Conservation (phyloP, 2,113 vertebrate species). For the Thamnophis sirtalis region DNA sequence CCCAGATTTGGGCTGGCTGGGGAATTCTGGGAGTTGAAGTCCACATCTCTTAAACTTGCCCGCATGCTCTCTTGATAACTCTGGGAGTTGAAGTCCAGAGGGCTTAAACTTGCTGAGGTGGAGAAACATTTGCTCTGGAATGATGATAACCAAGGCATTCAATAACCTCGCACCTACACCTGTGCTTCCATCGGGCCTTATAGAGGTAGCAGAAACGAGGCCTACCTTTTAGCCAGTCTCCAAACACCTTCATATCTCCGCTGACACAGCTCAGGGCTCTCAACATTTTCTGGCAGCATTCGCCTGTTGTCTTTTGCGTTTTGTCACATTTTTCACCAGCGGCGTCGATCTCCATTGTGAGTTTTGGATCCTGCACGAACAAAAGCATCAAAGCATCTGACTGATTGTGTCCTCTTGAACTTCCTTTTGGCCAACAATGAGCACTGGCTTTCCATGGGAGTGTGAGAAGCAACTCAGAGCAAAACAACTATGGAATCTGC, state of each 20-base stretch:
- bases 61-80: neutral
- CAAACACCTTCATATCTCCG: conserved; percentile 72
- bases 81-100: neutral
- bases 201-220: neutral
- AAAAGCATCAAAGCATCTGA: neutral
- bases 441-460: neutral
- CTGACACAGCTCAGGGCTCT: conserved; percentile 60
- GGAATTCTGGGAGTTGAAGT: neutral
- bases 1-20: neutral
- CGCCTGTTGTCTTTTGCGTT: conserved; percentile 40
- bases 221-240: conserved; percentile 72
- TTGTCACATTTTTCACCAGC: conserved; percentile 14
- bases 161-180: neutral
- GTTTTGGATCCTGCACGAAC: conserved; percentile 26
- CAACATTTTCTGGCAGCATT: conserved; percentile 53
- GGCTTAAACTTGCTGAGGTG: neutral
- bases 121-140: neutral
- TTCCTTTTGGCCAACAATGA: neutral
- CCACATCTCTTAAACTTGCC: neutral
- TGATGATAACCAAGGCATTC: neutral
- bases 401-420: neutral
- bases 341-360: conserved; percentile 59
- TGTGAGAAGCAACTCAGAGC: neutral
- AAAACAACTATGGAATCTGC: neutral
- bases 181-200: neutral